Evolutionary conservation across 1,140 invertebrate species (phyloP), one percentile per base, ranked within the genome.

Genomic region (Aphaenogaster ashmeadi): DNA sequence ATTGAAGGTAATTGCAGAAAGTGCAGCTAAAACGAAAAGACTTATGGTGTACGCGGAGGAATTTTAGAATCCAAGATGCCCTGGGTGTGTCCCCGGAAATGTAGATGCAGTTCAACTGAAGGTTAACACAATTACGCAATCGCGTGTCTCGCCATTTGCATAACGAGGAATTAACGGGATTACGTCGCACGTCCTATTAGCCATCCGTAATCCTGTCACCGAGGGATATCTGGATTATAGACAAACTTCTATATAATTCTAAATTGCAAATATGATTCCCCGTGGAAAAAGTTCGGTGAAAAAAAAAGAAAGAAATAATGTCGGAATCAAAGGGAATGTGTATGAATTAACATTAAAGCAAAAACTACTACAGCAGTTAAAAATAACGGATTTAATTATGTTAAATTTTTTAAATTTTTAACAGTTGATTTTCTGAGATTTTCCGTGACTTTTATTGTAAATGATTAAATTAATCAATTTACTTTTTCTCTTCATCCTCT

Each of bases 81-180:
- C 15, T 8, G n/a, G 9, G 5, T 27, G 13, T 41, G 27, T 54
- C 13, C 36, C 15, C n/a, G 13, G 13, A 71, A 84, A 60, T 60
- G 69, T 50, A 74, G 67, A 74, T 60, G 80, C 80, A 36, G 80
- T 84, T 74, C 27, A 84, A 27, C 33, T 33, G 69, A 27, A 7
- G 58, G 69, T 84, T 74, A 84, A 84, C 44, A 71, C 80, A 75
- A 84, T 83, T 83, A 83, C 67, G 80, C 80, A 74, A 83, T 75
- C 41, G 69, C 56, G 56, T 81, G 66, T 75, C 54, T 36, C 69
- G 41, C 56, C 38, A 84, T 84, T 84, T 84, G 54, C 80, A 84
- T 83, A 83, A 83, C 71, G 80, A 50, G 52, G 54, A 84, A 84
- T 84, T 84, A 84, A 84, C 80, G 41, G 54, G 69, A 84, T 84